Evolutionary conservation across 2,888 invertebrate species (phyloP).

Genomic region (Macaria notata): DNA sequence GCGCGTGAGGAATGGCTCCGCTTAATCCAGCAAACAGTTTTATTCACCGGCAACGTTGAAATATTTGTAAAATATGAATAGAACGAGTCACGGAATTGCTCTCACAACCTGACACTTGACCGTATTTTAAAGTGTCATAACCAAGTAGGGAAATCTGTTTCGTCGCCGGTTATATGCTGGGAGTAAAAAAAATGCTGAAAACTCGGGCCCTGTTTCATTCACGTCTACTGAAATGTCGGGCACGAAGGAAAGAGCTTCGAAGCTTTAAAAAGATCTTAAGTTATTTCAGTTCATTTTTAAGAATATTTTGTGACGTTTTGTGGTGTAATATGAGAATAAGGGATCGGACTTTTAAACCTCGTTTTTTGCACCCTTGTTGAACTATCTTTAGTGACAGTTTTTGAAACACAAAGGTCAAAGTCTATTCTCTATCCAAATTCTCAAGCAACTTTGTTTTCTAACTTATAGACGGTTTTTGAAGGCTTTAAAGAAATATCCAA

Average conservation of each 20-base stretch:
- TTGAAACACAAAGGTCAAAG: too few species aligned
- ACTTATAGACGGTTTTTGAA: too few species aligned
- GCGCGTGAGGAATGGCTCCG: constrained; percentile 13
- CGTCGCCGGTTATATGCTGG: constrained; percentile 5
- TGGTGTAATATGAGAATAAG: too few species aligned
- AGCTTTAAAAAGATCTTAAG: neutral
- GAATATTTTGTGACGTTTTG: too few species aligned
- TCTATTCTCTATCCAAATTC: too few species aligned
- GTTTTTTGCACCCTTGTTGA: too few species aligned
- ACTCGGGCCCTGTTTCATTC: constrained; percentile 2
- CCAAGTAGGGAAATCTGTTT: constrained; percentile 18
- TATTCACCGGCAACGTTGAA: constrained; percentile 13
- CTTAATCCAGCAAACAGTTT: constrained; percentile 17
- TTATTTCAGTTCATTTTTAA: too few species aligned
- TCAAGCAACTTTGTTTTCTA: too few species aligned
- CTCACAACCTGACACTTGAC: constrained; percentile 18
- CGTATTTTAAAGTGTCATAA: constrained; percentile 24
- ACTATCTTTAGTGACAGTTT: too few species aligned
- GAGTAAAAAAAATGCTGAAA: constrained; percentile 4
- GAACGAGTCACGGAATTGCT: constrained; percentile 17
- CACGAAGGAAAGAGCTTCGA: neutral
- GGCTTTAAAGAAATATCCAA: too few species aligned
- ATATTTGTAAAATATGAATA: constrained; percentile 23
- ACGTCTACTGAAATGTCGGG: constrained; percentile 3
- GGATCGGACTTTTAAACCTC: too few species aligned